Conservation (phyloP, 1,140 invertebrate genomes). For the Hydropsyche tenuis region DNA sequence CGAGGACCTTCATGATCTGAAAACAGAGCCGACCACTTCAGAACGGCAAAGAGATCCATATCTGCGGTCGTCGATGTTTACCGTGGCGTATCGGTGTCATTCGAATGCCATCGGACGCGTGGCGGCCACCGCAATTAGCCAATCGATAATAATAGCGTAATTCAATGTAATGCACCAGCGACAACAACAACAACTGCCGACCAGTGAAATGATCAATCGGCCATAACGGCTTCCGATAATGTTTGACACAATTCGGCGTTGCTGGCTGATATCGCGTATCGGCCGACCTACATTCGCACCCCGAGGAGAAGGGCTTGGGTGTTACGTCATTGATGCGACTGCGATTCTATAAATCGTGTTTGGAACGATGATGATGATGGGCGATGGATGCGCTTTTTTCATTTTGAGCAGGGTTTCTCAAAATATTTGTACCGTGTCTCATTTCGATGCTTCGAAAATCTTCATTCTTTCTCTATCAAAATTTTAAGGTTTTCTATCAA, state of each 20-base stretch:
- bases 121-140: neutral
- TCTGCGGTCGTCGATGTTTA: neutral
- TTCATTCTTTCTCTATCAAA: too few relatives aligned
- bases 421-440: too few relatives aligned
- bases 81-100: neutral
- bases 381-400: too few relatives aligned
- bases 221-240: neutral
- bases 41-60: neutral
- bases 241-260: constrained; percentile 21
- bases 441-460: too few relatives aligned
- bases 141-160: constrained; percentile 6
- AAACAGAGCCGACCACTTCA: neutral
- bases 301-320: constrained; percentile 6
- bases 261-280: neutral
- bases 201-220: constrained; percentile 18
- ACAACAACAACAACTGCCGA: neutral
- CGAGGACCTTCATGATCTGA: neutral
- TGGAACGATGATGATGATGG: too few relatives aligned
- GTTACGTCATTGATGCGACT: too few relatives aligned
- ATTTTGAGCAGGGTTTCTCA: too few relatives aligned
- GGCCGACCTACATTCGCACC: neutral
- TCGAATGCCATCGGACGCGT: neutral
- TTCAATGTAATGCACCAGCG: neutral
- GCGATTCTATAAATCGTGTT: too few relatives aligned
- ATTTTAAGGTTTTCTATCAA: too few relatives aligned